Percentiles rank a stretch among this genome's conserved stretches.
These are phyloP conservation scores for Notothenia rossii DNA, from an alignment of 2,113 vertebrate species.

Conservation along the genomic window DNA sequence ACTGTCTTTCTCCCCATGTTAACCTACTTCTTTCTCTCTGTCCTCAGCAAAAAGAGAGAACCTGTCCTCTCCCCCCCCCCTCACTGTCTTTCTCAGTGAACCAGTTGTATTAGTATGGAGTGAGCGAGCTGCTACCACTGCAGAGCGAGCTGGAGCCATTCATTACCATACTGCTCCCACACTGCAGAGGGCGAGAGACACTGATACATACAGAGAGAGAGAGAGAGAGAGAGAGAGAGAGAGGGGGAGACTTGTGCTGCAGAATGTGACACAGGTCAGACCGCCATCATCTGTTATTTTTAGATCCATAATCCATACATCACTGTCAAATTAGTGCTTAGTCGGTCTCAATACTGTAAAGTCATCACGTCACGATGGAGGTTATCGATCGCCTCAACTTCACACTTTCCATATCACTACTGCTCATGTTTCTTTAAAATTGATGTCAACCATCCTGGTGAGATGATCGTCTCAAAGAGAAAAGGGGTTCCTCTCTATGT, in stretches of 20 bases:
- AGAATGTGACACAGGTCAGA: slow-evolving; percentile 38
- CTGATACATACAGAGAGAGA: slow-evolving; percentile 25
- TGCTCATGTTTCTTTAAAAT: slow-evolving; percentile 6
- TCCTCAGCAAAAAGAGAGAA: neutral
- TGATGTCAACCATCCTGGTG: too few species aligned
- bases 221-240: slow-evolving; percentile 24
- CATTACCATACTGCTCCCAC: slow-evolving; percentile 57
- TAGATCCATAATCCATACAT: slow-evolving; percentile 40
- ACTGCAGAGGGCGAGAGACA: slow-evolving; percentile 54
- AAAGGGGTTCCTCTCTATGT: neutral
- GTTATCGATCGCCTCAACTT: neutral
- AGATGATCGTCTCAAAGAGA: neutral
- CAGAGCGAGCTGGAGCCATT: slow-evolving; percentile 51
- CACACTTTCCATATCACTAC: neutral
- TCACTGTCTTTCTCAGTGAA: neutral
- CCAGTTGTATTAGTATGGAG: slow-evolving; percentile 39
- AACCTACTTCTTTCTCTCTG: neutral
- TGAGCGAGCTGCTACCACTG: slow-evolving; percentile 46
- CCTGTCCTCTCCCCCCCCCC: neutral
- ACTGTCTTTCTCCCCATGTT: neutral
- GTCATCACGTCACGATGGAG: slow-evolving; percentile 10
- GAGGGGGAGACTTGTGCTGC: slow-evolving; percentile 31
- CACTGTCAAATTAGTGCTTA: slow-evolving; percentile 13
- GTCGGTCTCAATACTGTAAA: slow-evolving; percentile 1
- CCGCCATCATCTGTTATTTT: slow-evolving; percentile 32